Base-by-base conservation (phyloP, 2,113 vertebrate species). In the Ptilonorhynchus violaceus region DNA sequence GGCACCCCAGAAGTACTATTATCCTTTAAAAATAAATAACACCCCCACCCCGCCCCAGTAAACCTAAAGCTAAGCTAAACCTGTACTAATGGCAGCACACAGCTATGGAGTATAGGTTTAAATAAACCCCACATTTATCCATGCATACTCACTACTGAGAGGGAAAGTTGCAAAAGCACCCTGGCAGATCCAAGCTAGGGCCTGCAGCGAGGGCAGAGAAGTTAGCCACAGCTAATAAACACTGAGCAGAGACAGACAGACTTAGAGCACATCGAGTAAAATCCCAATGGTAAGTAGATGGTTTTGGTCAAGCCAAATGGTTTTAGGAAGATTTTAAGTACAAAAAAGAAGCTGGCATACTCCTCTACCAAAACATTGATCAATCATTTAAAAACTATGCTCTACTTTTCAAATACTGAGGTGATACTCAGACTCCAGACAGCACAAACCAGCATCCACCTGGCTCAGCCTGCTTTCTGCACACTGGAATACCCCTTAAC, bases 251-350 rank as follows among this genome's bases (percentile, higher is more conserved):
- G 35, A 50, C 6, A 6, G 31, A 18, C 42, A 35, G 1, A 41
- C 33, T 13, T 68, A 4, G 39, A 73, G 42, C 20, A 33, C 11
- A 9, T 22, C 44, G 42, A 13, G 10, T 15, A 56, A 73, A 56
- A 46, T 7, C 9, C 15, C 10, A 11, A 0, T 1, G 6, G 27
- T 15, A 28, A 19, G 1, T 2, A 39, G 1, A 11, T 17, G 4
- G 6, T 55, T 37, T 39, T 47, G 22, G 76, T 22, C 49, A 33
- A 31, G 28, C 16, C 3, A 24, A 27, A 8, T 30, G 37, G 1
- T 41, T 27, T 58, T 7, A 52, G 25, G 49, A 46, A 33, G 13
- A 60, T 1, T 22, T 23, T 28, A 67, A n/a, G 27, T 39, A 56
- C 9, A 41, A 8, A 50, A 81, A 44, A 31, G 7, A 11, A 59